Base-by-base conservation (phyloP, 2,888 invertebrate species). In the Bembecia ichneumoniformis region DNA sequence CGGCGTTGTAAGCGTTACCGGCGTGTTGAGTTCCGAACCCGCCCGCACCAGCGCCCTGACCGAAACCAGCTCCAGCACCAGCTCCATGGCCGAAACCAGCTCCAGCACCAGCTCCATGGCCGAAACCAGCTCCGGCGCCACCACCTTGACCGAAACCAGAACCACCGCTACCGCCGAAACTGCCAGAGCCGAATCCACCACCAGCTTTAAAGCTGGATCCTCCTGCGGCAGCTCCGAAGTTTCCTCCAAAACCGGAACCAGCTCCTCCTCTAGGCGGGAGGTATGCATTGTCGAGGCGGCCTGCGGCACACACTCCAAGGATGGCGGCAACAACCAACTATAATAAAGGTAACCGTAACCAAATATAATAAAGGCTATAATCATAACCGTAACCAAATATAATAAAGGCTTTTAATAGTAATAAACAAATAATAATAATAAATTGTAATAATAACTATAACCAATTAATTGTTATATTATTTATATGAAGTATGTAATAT, bases 281-380 rank as follows among this genome's bases (percentile, higher is more conserved):
- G 76, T 87, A 87, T 60, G 82, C 79, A 71, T 86, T 87, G 61
- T 86, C 86, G 46, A 86, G 73, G 49, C 86, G 83, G 65, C 78
- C 86, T 57, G 84, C 84, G 55, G 84, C 67, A 69, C 84, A 83
- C 53, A 73, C 79, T 57, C 84, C 82, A 52, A 87, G 69, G 51
- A 87, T 55, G 49, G 86, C 79, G 60, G 83, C 84, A 60, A 84
- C 76, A 50, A 87, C 64, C 59, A 87, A 72, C 87, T 87, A 72
- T 16, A 64, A 71, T 48, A 34, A 20, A 35, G 9, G 28, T 28
- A 20, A 28, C 28, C 9, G 9, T 7, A 9, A 28, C 28, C 28
- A 28, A 28, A 0, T 28, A 28, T 28, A 28, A 28, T n/a, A n/a
- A n/a, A n/a, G n/a, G n/a, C 7, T 7, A 28, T 28, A 28, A 28